phyloP scores from a whole-genome alignment of 2,113 vertebrate genomes.

The Tyto alba region DNA sequence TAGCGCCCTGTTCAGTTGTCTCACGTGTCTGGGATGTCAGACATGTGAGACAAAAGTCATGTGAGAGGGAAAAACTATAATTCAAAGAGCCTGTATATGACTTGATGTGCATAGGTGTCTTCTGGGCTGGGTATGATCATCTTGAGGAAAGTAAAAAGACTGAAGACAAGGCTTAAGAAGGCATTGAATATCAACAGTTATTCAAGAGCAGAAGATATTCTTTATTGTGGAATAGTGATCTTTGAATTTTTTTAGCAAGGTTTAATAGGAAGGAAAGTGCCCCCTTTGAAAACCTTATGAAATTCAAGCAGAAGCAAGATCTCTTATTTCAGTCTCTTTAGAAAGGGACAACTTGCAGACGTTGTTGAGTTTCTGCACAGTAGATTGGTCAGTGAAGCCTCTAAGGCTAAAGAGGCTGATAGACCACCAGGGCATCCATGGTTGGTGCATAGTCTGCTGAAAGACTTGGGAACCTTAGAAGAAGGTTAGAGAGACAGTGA shows the following conservation, averaged over 20 bases:
- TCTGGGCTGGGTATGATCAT: neutral
- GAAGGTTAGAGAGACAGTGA: neutral
- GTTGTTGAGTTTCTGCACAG: neutral
- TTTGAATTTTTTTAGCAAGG: neutral
- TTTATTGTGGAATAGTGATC: neutral
- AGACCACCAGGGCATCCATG: neutral
- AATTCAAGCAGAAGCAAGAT: neutral
- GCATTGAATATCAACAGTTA: neutral
- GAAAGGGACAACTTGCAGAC: neutral
- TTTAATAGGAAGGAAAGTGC: neutral
- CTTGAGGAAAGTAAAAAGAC: neutral
- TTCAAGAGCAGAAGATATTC: neutral
- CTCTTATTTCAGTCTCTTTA: neutral
- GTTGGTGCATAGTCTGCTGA: fast-evolving
- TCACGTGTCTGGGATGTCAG: neutral
- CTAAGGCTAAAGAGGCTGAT: neutral
- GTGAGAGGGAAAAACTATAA: too few species aligned
- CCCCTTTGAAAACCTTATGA: neutral
- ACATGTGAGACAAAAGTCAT: too few species aligned
- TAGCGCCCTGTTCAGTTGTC: neutral
- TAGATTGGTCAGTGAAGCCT: neutral
- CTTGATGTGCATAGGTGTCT: neutral
- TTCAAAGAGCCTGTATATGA: neutral
- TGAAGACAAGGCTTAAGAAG: neutral
- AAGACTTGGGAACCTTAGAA: neutral